Base-by-base conservation (phyloP, 1,140 invertebrate genomes). In the Delia radicum region DNA sequence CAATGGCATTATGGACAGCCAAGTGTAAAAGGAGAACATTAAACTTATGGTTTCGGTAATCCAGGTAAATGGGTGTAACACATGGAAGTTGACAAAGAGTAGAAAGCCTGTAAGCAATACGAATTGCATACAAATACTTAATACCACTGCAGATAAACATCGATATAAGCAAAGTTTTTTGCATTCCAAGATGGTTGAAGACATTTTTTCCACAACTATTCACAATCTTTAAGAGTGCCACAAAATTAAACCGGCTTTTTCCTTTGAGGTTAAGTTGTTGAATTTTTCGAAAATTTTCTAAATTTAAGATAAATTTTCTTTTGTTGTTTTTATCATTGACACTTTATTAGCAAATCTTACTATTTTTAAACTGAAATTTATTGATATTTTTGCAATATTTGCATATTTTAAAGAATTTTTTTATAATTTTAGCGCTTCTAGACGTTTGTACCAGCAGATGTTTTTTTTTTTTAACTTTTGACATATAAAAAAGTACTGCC, bases 1-100 rank as follows among this genome's bases (percentile, higher is more conserved):
- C 12, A 92, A 85, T 1, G 90, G 82, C n/a, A 90, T 78, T 42
- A 90, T 87, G 73, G 88, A 90, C 6, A 87, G 83, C 87, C 89
- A 89, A 74, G 89, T 90, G 76, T 86, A 87, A 3, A 89, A 85
- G 7, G 89, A 89, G 24, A 87, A 87, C 27, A 91, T 79, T 0
- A 87, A 84, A 3, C 82, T 76, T 77, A 90, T 83, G 0, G 88
- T 89, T 21, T 82, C 79, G 26, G 82, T 75, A 8, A 91, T 78
- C 89, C 90, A 91, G 31, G 84, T 75, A 4, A 89, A 61, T 0
- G 88, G 89, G 79, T 89, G 88, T 37, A 89, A 83, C 12, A 89
- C 75, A 73, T 87, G 87, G 2, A 90, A 79, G 80, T 91, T 91
- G 0, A 87, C 81, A 4, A 90, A 79, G 12, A 91, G 81, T 28